Evolutionary conservation across 2,797 vertebrate genomes (phyloP).

Genomic region (Periophthalmus magnuspinnatus): DNA sequence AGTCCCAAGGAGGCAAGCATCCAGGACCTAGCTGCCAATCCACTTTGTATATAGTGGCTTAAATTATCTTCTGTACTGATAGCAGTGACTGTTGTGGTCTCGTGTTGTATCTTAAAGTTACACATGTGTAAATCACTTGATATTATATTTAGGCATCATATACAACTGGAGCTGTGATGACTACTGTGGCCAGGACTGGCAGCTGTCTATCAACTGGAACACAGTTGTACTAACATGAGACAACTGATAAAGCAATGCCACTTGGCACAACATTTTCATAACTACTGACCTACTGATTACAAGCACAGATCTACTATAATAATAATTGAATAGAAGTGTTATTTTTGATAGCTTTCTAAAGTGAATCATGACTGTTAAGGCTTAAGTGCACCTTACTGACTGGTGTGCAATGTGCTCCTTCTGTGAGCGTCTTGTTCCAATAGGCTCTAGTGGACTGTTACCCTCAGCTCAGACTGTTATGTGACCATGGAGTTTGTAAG

Average conservation of each 20-base stretch:
- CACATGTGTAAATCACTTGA: conserved; percentile 62
- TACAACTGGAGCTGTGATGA: conserved; percentile 63
- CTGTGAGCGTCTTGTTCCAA: conserved; percentile 49
- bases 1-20: conserved; percentile 41
- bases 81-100: conserved; percentile 73
- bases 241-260: conserved; percentile 45
- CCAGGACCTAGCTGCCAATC: conserved; percentile 36
- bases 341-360: conserved; percentile 65
- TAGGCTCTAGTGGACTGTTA: conserved; percentile 77
- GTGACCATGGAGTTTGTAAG: conserved; percentile 42
- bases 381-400: conserved; percentile 60
- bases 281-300: conserved; percentile 33
- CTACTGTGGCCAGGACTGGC: conserved; percentile 63
- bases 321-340: conserved; percentile 69
- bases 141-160: conserved; percentile 60
- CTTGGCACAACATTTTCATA: conserved; percentile 28
- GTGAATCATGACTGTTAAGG: conserved; percentile 77
- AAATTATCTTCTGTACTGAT: conserved; percentile 69
- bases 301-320: conserved; percentile 28
- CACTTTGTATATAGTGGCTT: conserved; percentile 75
- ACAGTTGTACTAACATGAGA: conserved; percentile 46
- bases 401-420: conserved; percentile 47
- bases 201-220: conserved; percentile 63
- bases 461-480: conserved; percentile 76
- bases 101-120: conserved; percentile 72